Evolutionary conservation across 2,888 invertebrate genomes (phyloP), one percentile per base, ranked within the genome.

Genomic region (Linnaemya vulpina): DNA sequence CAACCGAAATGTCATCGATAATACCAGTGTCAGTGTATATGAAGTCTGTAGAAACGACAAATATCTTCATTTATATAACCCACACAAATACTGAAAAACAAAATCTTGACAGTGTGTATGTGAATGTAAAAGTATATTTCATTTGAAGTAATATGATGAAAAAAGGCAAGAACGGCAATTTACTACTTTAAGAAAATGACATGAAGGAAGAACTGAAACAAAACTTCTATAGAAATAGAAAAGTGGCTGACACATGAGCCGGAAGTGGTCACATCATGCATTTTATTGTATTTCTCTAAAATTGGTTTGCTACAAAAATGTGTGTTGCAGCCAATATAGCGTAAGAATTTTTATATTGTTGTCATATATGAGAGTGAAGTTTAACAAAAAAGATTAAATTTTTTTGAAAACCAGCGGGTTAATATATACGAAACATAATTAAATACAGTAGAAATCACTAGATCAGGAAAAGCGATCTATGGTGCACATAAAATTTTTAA

Each of bases 1-100:
- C 82, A 82, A 78, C 62, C 78, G 75, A 82, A 85, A 81, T 70
- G 82, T 82, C 81, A 78, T 85, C 82, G 85, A 85, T 82, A 85
- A 82, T 77, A 43, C 73, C 53, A 67, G 38, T 83, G 68, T 74
- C 65, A 78, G 53, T 60, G 35, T 63, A 55, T 70, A 13, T n/a
- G 38, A 74, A 68, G 68, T 68, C 53, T 62, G 1, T 30, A 78
- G 20, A 68, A 58, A 30, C 51, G 49, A 40, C 22, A 58, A 60
- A 40, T 35, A 63, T 63, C 43, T 46, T 53, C 46, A 80, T 58
- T 67, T 49, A 49, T 38, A 11, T 20, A 40, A 51, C n/a, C n/a
- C 10, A 76, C 10, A 38, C 15, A 5, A 17, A 38, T 17, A 0
- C 40, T 30, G 3, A 30, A 30, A 30, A 30, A 43, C 17, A 20